These are phyloP conservation scores for Ciona savignyi DNA, from an alignment of 23 tunicate species.

Conservation along the genomic window DNA sequence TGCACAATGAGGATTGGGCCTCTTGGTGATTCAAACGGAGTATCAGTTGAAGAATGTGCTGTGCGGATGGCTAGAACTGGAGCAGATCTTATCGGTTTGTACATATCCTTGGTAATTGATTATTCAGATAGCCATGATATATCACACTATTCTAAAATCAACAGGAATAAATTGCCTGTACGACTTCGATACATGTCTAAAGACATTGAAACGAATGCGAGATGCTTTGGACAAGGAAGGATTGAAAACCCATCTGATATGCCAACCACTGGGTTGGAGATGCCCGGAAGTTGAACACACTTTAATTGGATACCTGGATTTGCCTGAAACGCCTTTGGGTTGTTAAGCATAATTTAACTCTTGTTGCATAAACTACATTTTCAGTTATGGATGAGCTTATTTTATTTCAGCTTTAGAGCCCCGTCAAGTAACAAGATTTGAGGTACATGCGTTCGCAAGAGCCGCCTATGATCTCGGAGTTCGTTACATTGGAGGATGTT, in stretches of 20 bases:
- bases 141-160: too few relatives aligned
- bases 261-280: slow-evolving; percentile 80
- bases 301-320: slow-evolving; percentile 38
- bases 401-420: not conserved
- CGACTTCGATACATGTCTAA: slow-evolving; percentile 63
- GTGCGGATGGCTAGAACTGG: slow-evolving; percentile 85
- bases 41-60: slow-evolving; percentile 81
- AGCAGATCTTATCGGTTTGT: slow-evolving; percentile 75
- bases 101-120: too few relatives aligned
- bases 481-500: slow-evolving; percentile 92
- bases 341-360: too few relatives aligned
- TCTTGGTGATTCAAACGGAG: slow-evolving; percentile 47
- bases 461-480: slow-evolving; percentile 74
- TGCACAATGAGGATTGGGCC: slow-evolving; percentile 71
- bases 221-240: slow-evolving; percentile 74
- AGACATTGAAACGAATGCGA: slow-evolving; percentile 62
- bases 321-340: slow-evolving; percentile 74
- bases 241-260: slow-evolving; percentile 57
- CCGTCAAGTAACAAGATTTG: not conserved
- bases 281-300: slow-evolving; percentile 80
- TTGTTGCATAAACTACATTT: too few relatives aligned
- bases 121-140: too few relatives aligned
- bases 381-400: too few relatives aligned
- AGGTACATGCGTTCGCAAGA: slow-evolving; percentile 37
- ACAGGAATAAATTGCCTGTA: slow-evolving; percentile 78